Evolutionary conservation across 2,888 invertebrate species (phyloP), one percentile per base, ranked within the genome.

Genomic region (Phyllotreta cruciferae): DNA sequence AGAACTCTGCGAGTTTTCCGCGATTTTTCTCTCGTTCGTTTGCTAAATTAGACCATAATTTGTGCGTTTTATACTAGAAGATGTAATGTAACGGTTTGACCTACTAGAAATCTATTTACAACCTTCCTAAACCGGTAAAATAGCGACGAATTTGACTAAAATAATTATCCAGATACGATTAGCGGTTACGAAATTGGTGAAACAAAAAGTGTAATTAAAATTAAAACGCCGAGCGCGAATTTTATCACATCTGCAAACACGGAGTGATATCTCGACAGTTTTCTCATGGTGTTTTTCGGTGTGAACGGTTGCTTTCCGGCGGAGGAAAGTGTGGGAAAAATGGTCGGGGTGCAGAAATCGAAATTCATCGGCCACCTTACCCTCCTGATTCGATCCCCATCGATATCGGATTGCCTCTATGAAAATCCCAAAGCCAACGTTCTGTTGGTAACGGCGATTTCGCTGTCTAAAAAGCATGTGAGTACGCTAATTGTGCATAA

Each of bases 321-420:
- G 41, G 39, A 56, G 47, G 49, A 47, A 36, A 37, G 61, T 58
- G 61, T 67, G 61, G 57, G 61, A 37, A 73, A 62, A 62, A 77
- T 77, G 77, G 75, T 76, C 39, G 68, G 66, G 9, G 72, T 69
- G 9, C 66, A 71, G 38, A 67, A 68, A 54, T 13, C 56, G 7
- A 69, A 63, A 55, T 57, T 67, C 24, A 24, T 24, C 44, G 62
- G 57, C 37, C 57, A 50, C 6, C 62, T 70, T 24, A 57, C 56
- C 41, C 53, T 55, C 56, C 65, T 71, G 58, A 68, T 60, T 38
- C 64, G 66, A 37, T 63, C 69, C 58, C 78, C 80, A 0, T 80
- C 80, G 49, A 69, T 81, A 35, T 74, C 75, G 34, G 81, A 81
- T 70, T 81, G 81, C 66, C 69, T 80, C 36, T 72, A 74, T 60